phyloP scores from a whole-genome alignment of 2,113 vertebrate species.

The Nymphicus hollandicus region DNA sequence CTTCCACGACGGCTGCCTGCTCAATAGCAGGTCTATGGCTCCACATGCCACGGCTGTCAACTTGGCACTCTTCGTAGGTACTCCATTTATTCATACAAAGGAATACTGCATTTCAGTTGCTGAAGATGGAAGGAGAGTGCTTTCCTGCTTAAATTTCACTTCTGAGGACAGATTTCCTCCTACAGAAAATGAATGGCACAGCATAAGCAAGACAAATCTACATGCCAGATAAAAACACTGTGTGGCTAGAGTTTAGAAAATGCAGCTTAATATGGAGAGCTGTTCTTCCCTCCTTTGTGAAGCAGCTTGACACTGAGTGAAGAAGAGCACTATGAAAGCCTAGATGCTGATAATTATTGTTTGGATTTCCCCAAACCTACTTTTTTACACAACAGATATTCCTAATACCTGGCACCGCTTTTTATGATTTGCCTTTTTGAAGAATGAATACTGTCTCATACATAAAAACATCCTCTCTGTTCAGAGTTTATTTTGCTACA shows the following conservation, averaged over 20 bases:
- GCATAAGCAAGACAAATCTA: not conserved
- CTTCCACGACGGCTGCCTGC: not conserved
- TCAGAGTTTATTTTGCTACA: not conserved
- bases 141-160: not conserved
- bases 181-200: not conserved
- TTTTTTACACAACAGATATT: not conserved
- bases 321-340: not conserved
- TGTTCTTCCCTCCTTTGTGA: not conserved
- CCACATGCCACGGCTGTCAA: not conserved
- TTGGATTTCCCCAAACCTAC: not conserved
- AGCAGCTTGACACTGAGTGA: not conserved
- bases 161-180: not conserved
- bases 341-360: not conserved
- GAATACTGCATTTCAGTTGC: not conserved
- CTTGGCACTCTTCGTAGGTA: not conserved
- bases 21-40: not conserved
- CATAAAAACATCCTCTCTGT: not conserved
- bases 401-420: not conserved
- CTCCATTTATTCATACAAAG: not conserved
- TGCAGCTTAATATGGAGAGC: not conserved
- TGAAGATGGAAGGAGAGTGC: not conserved
- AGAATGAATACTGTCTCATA: not conserved
- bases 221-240: not conserved
- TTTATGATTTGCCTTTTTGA: not conserved
- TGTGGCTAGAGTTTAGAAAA: not conserved